These are phyloP conservation scores for Keiferia lycopersicella DNA, from an alignment of 2,888 invertebrate genomes.

Conservation along the genomic window DNA sequence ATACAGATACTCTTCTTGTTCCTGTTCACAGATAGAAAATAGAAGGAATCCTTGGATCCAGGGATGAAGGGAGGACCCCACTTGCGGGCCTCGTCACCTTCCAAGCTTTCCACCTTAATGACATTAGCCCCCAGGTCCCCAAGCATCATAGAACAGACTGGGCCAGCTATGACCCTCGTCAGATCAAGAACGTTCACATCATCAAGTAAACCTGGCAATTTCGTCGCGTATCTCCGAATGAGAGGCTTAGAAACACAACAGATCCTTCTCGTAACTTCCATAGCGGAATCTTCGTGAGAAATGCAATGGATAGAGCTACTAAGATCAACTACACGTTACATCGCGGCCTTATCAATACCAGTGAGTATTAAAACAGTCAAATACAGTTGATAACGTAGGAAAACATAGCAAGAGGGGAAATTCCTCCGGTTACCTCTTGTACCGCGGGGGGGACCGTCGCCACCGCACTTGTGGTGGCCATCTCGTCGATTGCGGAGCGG, in stretches of 20 bases:
- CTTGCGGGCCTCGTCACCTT: constrained; percentile 90
- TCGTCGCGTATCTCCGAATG: constrained; percentile 48
- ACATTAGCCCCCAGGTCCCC: constrained; percentile 96
- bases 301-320: not conserved
- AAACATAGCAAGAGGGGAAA: constrained; percentile 14
- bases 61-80: constrained; percentile 96
- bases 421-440: constrained; percentile 61
- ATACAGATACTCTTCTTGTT: constrained; percentile 97
- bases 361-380: constrained; percentile 51
- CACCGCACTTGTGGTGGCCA: constrained; percentile 74
- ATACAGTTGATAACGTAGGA: constrained; percentile 56
- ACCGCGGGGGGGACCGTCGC: constrained; percentile 64
- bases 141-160: constrained; percentile 96
- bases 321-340: not conserved
- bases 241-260: constrained; percentile 23
- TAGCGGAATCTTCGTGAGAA: constrained; percentile 34
- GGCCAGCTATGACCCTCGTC: constrained; percentile 95
- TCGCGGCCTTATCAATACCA: constrained; percentile 23
- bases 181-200: constrained; percentile 90
- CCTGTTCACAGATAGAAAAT: constrained; percentile 94
- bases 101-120: constrained; percentile 94
- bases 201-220: constrained; percentile 80
- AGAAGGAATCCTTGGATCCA: constrained; percentile 85
- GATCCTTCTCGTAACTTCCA: constrained; percentile 42
- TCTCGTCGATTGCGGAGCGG: constrained; percentile 55